These are phyloP conservation scores for Cydia splendana DNA, from an alignment of 1,140 invertebrate species.

Conservation along the genomic window DNA sequence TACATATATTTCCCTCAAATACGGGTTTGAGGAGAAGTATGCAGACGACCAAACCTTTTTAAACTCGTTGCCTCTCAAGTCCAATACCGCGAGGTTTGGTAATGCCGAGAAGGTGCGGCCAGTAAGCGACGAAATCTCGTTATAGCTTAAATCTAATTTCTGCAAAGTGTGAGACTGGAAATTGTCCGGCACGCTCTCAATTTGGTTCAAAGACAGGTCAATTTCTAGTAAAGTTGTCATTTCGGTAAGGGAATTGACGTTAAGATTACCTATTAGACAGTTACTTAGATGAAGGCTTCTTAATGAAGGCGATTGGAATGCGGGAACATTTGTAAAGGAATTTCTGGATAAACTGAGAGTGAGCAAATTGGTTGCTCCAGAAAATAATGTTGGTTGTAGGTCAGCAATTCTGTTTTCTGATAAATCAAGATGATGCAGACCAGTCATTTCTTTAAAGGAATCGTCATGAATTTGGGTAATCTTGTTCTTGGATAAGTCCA, in stretches of 20 bases:
- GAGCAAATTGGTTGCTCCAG: constrained; percentile 77
- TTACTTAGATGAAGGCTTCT: constrained; percentile 79
- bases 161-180: constrained; percentile 79
- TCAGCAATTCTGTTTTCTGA: constrained; percentile 83
- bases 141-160: constrained; percentile 80
- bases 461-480: constrained; percentile 65
- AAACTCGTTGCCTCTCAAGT: constrained; percentile 84
- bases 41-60: constrained; percentile 80
- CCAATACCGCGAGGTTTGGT: constrained; percentile 80
- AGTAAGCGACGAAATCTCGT: constrained; percentile 73
- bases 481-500: constrained; percentile 79
- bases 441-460: constrained; percentile 55
- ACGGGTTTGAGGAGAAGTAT: constrained; percentile 81
- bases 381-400: constrained; percentile 77
- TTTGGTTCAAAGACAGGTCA: constrained; percentile 81
- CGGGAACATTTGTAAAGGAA: constrained; percentile 81
- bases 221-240: constrained; percentile 79
- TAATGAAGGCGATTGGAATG: constrained; percentile 79
- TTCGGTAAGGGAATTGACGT: constrained; percentile 69
- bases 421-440: constrained; percentile 73
- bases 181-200: constrained; percentile 78
- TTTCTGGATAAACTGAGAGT: constrained; percentile 83
- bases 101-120: constrained; percentile 80
- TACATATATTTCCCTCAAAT: constrained; percentile 80
- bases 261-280: constrained; percentile 80